phyloP scores from a whole-genome alignment of 2,797 vertebrate genomes.

The Chlorospingus flavigularis region DNA sequence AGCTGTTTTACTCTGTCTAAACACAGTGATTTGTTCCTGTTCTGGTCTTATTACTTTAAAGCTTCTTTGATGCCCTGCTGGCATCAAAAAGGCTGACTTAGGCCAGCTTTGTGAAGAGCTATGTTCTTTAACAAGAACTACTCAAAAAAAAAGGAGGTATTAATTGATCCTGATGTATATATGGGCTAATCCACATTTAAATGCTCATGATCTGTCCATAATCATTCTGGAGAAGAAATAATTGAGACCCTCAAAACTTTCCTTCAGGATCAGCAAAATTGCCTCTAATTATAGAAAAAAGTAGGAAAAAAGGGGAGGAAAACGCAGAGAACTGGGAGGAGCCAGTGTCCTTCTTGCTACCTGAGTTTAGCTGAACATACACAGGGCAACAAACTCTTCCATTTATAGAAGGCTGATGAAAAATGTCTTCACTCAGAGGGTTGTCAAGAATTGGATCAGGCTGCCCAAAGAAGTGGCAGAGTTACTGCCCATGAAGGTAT shows the following conservation, averaged over 20 bases:
- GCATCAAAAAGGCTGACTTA: not conserved
- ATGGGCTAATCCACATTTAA: not conserved
- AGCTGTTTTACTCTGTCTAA: not conserved
- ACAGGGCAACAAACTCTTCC: not conserved
- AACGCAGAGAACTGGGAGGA: fast-evolving
- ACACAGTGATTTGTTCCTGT: not conserved
- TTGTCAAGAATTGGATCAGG: not conserved
- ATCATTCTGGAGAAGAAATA: not conserved
- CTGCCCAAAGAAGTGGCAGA: not conserved
- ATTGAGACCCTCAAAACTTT: not conserved
- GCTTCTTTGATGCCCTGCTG: not conserved
- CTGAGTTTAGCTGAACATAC: not conserved
- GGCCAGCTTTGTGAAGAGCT: not conserved
- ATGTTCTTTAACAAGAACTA: not conserved
- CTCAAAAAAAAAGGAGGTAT: not conserved
- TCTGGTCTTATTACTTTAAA: not conserved
- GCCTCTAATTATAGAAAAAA: not conserved
- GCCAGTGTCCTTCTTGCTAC: fast-evolving
- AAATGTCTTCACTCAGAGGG: not conserved
- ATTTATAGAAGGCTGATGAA: not conserved
- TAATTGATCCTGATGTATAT: not conserved
- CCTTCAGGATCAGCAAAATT: not conserved
- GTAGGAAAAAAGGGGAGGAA: not conserved
- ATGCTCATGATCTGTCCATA: not conserved
- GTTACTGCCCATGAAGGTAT: not conserved